A percentile compares a stretch with the other conserved stretches of the same genome.
These are phyloP conservation scores for Cetoscarus ocellatus DNA, from an alignment of 2,797 vertebrate genomes.

Conservation along the genomic window DNA sequence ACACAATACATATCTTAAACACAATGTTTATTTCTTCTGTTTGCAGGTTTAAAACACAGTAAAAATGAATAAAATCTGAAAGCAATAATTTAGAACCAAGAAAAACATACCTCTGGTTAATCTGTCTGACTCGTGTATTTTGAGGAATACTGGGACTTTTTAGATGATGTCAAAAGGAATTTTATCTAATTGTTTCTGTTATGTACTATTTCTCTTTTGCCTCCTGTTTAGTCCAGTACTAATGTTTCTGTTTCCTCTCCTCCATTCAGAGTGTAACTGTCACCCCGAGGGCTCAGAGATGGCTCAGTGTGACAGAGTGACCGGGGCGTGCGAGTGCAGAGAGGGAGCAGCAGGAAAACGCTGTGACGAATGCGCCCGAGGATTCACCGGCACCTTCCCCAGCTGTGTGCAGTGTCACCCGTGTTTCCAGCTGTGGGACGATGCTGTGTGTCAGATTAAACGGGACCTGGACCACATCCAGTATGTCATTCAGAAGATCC, in stretches of 20 bases:
- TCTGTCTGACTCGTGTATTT: no score
- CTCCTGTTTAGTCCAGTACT: no score
- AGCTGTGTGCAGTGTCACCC: constrained; percentile 85
- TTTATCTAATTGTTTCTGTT: no score
- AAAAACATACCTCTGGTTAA: no score
- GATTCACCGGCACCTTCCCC: constrained; percentile 88
- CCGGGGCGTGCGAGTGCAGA: constrained; percentile 85
- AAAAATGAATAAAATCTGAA: no score
- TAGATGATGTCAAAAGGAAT: no score
- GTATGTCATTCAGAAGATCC: constrained; percentile 65
- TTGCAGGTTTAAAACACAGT: no score
- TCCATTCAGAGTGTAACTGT: constrained; percentile 87
- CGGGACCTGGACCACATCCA: constrained; percentile 76
- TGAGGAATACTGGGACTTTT: no score
- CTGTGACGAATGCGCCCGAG: constrained; percentile 86
- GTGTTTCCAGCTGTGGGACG: constrained; percentile 91
- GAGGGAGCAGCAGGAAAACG: constrained; percentile 77
- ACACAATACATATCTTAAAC: no score
- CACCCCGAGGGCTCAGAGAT: constrained; percentile 82
- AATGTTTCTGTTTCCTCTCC: not conserved
- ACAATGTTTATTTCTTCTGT: no score
- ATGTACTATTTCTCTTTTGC: no score
- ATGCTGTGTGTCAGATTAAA: constrained; percentile 72
- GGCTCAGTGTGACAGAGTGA: constrained; percentile 84
- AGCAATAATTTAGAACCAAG: no score